Evolutionary conservation across 1,140 invertebrate genomes (phyloP), one percentile per base, ranked within the genome.

Genomic region (Tetranychus urticae): DNA sequence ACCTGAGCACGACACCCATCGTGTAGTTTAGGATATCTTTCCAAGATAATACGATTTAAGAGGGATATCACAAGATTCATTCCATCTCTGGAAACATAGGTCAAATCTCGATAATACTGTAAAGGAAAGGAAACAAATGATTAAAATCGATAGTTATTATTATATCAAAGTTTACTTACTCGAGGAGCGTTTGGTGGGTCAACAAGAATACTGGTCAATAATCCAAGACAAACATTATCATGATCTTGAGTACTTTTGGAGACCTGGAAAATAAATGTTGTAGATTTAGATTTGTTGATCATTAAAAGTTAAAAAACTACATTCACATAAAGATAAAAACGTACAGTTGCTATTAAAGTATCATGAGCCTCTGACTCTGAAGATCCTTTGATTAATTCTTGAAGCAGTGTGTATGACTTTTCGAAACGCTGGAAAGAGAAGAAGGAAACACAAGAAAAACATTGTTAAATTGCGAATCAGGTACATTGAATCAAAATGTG

Each of bases 321-420:
- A 23, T 23, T 23, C 23, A 23, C 23, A 23, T 23, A 37, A 31
- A 45, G 55, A 42, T 42, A 8, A 14, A 39, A 36, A 68, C 68
- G 66, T 56, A 88, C 82, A 45, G 85, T 81, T 73, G 82, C 86
- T 69, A 85, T 89, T 12, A 94, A 75, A 12, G 82, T 82, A 73
- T 94, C 89, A 70, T 93, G 88, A 63, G 84, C 81, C 74, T 96
- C 90, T 71, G 92, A 88, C 70, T 96, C 90, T 61, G 85, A 88
- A 62, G 88, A 77, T 61, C 85, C 86, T 60, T 79, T 76, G 36
- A 82, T 81, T 63, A 92, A 73, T 66, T 77, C 80, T 71, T 84
- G 82, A 59, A 93, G 75, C 67, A 77, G 79, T 63, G 74, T 74
- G 72, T 85, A 86, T 67, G 84, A 84, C 69, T 82, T 80, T 71